Conservation (phyloP, 2,888 invertebrate genomes). For the Anagyrus pseudococci region DNA sequence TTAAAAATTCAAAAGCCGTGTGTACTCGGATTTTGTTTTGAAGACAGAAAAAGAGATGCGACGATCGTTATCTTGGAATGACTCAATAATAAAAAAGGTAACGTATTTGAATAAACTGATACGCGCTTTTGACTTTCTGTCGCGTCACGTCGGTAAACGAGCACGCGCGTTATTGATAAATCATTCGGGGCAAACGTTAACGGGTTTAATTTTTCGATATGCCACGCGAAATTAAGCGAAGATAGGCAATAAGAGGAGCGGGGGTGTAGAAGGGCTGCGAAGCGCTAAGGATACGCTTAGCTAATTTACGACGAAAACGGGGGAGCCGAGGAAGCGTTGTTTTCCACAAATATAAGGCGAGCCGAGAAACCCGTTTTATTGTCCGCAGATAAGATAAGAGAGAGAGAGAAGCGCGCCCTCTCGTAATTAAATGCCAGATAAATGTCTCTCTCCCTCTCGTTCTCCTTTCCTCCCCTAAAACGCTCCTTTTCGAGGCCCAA, state of each 20-base stretch:
- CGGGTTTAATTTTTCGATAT: conserved; percentile 24
- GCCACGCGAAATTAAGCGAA: conserved; percentile 3
- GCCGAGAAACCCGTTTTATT: conserved; percentile 32
- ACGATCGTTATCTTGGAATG: too few relatives aligned
- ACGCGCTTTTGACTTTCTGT: not conserved
- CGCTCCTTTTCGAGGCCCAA: too few relatives aligned
- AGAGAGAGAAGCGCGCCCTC: conserved; percentile 9
- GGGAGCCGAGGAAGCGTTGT: conserved; percentile 23
- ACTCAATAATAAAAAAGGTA: too few relatives aligned
- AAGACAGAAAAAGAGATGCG: too few relatives aligned
- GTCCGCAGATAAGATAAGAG: conserved; percentile 35
- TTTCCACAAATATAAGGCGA: conserved; percentile 38
- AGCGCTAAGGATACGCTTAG: conserved; percentile 10
- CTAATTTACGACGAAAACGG: conserved; percentile 29
- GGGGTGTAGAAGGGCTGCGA: not conserved
- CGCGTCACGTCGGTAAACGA: not conserved
- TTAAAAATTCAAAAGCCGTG: too few relatives aligned
- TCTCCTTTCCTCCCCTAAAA: not conserved
- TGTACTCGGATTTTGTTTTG: too few relatives aligned
- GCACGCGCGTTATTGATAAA: too few relatives aligned
- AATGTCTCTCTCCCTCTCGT: conserved; percentile 13
- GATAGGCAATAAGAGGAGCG: conserved; percentile 19
- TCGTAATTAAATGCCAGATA: conserved; percentile 38
- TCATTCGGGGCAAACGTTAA: too few relatives aligned
- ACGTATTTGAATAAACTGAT: too few relatives aligned